Evolutionary conservation across 64 coral and sea anemone species (phyloP), one percentile per base, ranked within the genome.

Genomic region (Montipora capricornis): DNA sequence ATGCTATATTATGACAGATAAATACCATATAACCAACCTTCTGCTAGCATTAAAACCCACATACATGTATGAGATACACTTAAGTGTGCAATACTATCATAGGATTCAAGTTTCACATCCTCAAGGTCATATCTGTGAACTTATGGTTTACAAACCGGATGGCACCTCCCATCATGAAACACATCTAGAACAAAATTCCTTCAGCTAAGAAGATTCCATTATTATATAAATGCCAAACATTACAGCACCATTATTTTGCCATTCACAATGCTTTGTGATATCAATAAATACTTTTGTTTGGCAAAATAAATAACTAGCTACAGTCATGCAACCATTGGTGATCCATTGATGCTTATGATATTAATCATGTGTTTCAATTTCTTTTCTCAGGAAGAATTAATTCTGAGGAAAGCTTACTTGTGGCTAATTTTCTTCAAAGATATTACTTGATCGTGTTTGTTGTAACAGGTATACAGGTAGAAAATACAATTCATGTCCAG

Each of bases 41-140:
- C 17, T 17, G 45, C 47, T 78, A 16, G 17, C 15, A 16, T 13
- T 49, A 19, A 78, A 37, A 48, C 17, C 15, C 76, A 44, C 4
- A 5, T 14, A 17, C 15, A 9, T 46, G 11, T 14, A 64, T 64
- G 4, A 17, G 19, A 8, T 57, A 22, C 44, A 22, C 44, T 86
- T 17, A 86, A 86, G 66, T 68, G 16, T 68, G 82, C 62, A 86
- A 73, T 73, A 71, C 47, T 20, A 73, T 49, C 68, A 70, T 17
- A 50, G 46, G 82, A 86, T 73, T 86, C 66, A 86, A 86, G 46
- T 86, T 86, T 86, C 82, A 86, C 82, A 86, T 86, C 47, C 82
- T 86, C 19, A 62, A 86, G 82, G 82, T 86, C 82, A 86, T 26
- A 44, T 49, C 82, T 71, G n/a, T 86, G 17, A 68, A 47, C 12